Base-by-base conservation (phyloP, 2,888 invertebrate species). In the Rotaria macrura region DNA sequence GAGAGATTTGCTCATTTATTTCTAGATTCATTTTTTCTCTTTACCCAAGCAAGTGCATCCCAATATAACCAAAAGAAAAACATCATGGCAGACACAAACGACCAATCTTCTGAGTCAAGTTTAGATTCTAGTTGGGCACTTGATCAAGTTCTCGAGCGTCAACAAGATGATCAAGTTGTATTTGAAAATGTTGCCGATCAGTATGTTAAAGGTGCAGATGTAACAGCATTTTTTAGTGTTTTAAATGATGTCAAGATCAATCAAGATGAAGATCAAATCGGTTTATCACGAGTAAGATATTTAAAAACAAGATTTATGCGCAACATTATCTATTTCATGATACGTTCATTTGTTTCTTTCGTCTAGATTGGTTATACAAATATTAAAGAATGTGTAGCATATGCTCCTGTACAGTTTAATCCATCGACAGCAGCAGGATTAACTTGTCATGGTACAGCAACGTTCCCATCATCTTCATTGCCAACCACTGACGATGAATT, bases 121-220 rank as follows among this genome's bases (percentile, higher is more conserved):
- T 65, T 34, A 5, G 65, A 65, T 34, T 65, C 34, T 17, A 65
- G 34, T 17, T 65, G 65, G 65, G 34, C 65, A 65, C 12, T 65
- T 34, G 65, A 65, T 65, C 65, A 65, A 34, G 1, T 34, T 14
- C 17, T 65, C 4, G 65, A 65, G 20, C 65, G 34, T 6, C 29
- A 54, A 29, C 34, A 14, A 17, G 34, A 25, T 79, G 79, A 79
- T n/a, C 43, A 14, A 40, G 79, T 79, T 40, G 43, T 79, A 12
- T 79, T 79, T n/a, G 79, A 79, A 79, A 79, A 79, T 79, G 79
- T 79, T 25, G 25, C 40, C 12, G 79, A 79, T 79, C 79, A 79
- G n/a, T 79, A 79, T 43, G 40, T 79, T 43, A 79, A 79, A 43
- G 79, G 79, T 14, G 40, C 43, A 43, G n/a, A 79, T 79, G 43